Percentiles rank a stretch among this genome's conserved stretches.
phyloP scores from a whole-genome alignment of 2,888 invertebrate species.

The Tipula helvola region DNA sequence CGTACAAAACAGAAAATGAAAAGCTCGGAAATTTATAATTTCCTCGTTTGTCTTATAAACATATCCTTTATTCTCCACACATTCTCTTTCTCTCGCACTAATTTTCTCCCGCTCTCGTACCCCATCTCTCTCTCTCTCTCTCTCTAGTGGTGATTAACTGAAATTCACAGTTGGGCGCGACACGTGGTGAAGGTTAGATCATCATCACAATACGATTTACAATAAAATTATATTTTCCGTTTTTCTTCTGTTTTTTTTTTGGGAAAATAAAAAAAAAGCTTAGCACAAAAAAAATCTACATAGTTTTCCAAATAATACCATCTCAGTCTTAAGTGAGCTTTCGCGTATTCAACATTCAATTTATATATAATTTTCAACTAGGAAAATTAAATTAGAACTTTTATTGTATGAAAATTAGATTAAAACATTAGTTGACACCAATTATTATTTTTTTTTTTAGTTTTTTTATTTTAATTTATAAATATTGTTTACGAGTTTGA shows the following conservation, averaged over 20 bases:
- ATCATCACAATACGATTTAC: neutral
- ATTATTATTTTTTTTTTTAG: neutral
- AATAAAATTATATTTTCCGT: neutral
- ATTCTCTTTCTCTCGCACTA: neutral
- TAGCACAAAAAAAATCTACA: neutral
- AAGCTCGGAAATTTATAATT: neutral
- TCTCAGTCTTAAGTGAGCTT: constrained; percentile 9
- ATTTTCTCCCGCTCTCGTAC: neutral
- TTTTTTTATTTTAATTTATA: neutral
- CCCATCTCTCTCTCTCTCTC: neutral
- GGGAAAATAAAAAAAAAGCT: neutral
- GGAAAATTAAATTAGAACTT: neutral
- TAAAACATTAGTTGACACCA: neutral
- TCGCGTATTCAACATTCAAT: constrained; percentile 8
- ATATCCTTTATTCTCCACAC: neutral
- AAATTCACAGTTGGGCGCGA: constrained; percentile 17
- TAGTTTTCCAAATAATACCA: neutral
- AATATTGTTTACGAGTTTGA: neutral
- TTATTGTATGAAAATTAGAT: neutral
- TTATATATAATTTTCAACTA: neutral
- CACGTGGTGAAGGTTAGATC: constrained; percentile 16
- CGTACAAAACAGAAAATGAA: neutral
- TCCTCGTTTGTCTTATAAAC: neutral
- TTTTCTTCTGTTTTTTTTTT: neutral
- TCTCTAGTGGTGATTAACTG: constrained; percentile 11